A percentile compares a stretch with the other conserved stretches of the same genome.
These are phyloP conservation scores for Harlomillsia oculata DNA, from an alignment of 1,140 invertebrate species.

Conservation along the genomic window DNA sequence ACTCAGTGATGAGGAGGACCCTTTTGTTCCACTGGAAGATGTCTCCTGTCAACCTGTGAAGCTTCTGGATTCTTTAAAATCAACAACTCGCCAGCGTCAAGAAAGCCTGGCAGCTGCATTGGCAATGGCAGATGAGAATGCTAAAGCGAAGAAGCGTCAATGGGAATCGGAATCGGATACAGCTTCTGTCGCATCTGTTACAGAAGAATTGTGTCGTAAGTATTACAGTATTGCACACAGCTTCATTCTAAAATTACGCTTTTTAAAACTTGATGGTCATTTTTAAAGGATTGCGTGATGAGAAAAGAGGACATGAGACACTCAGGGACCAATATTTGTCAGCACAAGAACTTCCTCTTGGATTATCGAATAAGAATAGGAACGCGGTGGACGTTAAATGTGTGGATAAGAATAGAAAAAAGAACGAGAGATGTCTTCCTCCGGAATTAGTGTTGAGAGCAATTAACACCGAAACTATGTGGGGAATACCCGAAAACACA, in stretches of 20 bases:
- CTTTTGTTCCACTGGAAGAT: neutral
- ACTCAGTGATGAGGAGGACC: slow-evolving; percentile 6
- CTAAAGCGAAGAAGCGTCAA: neutral
- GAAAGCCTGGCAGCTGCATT: neutral
- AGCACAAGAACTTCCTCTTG: too few species aligned
- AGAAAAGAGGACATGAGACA: neutral
- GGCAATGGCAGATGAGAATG: neutral
- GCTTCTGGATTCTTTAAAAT: neutral
- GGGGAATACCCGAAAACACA: slow-evolving; percentile 25
- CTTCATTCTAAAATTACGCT: neutral
- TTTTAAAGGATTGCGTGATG: slow-evolving; percentile 1
- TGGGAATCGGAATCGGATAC: neutral
- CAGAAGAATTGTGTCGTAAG: slow-evolving; percentile 3
- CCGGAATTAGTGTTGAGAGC: slow-evolving; percentile 22
- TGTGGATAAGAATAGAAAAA: neutral
- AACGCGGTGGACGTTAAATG: neutral
- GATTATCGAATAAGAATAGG: too few species aligned
- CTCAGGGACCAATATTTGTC: neutral
- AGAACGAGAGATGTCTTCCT: slow-evolving; percentile 20
- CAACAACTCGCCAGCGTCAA: neutral
- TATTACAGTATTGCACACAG: neutral
- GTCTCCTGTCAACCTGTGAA: neutral
- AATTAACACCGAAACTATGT: slow-evolving; percentile 24
- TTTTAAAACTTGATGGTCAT: neutral
- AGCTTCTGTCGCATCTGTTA: neutral